Base-by-base conservation (phyloP, 37 sponge, comb jelly and placozoan species). In the Hexactinellida sp. region DNA sequence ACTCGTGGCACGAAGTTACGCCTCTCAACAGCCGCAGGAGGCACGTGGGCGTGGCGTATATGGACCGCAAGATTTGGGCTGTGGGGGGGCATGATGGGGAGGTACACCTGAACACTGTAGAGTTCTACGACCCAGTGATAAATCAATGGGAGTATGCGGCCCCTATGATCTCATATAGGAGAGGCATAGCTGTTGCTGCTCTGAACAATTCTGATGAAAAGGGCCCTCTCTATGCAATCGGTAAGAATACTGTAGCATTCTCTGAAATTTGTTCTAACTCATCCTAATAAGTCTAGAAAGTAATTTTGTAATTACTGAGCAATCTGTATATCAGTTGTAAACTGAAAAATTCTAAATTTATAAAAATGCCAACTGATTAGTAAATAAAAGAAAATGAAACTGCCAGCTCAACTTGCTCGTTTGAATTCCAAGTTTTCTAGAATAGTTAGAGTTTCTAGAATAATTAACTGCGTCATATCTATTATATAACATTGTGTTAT, bases 1-100 rank as follows among this genome's bases (percentile, higher is more conserved):
- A 97, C 54, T 54, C 92, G 0, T 97, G 98, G 98, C 84, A 87
- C 54, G 92, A 89, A 28, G 92, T 89, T 34, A 87, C 92, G 0
- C 86, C 89, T 36, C 90, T 95, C 30, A 88, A 35, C 38, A 55
- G 52, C 23, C 84, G 91, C 16, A 89, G 96, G 34, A 85, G 96
- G 54, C 96, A 95, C 88, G 96, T 95, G 84, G 96, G 96, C 16
- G 96, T 96, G 87, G 91, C 90, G n/a, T 90, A 87, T 24, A 28
- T 92, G 55, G 88, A 86, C 34, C 89, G 87, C 0, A 92, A 89
- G 86, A 55, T 96, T 39, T 96, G 92, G 85, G 96, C 96, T 0
- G 92, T 96, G 24, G 96, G 96, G 10, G 96, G 96, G 0, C 94
- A 96, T 38, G 92, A 95, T 84, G 91, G 92, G 10, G 89, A 88